phyloP scores from a whole-genome alignment of 2,888 invertebrate species.

The Beris morrisii region DNA sequence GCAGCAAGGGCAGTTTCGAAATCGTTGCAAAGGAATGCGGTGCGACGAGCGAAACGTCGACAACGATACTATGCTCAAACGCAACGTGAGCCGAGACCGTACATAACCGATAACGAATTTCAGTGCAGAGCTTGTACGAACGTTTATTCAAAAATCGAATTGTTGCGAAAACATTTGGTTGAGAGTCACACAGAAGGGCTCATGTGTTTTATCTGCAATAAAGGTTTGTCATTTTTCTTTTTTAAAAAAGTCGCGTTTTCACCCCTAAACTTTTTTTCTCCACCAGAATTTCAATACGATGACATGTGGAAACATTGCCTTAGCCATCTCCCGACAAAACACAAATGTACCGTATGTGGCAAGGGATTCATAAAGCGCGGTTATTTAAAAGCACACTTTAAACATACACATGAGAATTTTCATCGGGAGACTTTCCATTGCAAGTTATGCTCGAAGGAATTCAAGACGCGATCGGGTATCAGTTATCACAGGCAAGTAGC shows the following conservation, averaged over 20 bases:
- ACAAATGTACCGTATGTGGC: slow-evolving; percentile 9
- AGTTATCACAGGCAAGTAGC: slow-evolving; percentile 24
- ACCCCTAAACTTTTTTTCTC: background rate
- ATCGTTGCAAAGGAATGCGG: too few species aligned
- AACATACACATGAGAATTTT: slow-evolving; percentile 11
- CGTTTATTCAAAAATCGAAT: background rate
- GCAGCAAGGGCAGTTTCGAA: too few species aligned
- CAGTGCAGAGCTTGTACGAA: slow-evolving; percentile 10
- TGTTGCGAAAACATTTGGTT: slow-evolving; percentile 11
- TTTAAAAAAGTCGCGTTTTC: background rate
- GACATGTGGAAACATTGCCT: slow-evolving; percentile 19
- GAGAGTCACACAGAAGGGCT: slow-evolving; percentile 7
- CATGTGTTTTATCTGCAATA: slow-evolving; percentile 6
- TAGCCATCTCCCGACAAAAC: slow-evolving; percentile 1
- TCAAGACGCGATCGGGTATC: slow-evolving; percentile 23
- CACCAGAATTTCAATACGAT: slow-evolving; percentile 1
- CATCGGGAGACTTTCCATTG: slow-evolving; percentile 8
- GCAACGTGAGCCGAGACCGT: too few species aligned
- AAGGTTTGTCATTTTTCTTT: background rate
- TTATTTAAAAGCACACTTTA: slow-evolving; percentile 14
- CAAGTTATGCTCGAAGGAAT: slow-evolving; percentile 15
- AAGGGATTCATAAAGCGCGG: slow-evolving; percentile 15
- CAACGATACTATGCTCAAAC: too few species aligned
- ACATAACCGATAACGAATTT: background rate
- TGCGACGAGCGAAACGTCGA: too few species aligned